Evolutionary conservation across 92 coral and sea anemone genomes (phyloP).

Genomic region (Ricordea florida): DNA sequence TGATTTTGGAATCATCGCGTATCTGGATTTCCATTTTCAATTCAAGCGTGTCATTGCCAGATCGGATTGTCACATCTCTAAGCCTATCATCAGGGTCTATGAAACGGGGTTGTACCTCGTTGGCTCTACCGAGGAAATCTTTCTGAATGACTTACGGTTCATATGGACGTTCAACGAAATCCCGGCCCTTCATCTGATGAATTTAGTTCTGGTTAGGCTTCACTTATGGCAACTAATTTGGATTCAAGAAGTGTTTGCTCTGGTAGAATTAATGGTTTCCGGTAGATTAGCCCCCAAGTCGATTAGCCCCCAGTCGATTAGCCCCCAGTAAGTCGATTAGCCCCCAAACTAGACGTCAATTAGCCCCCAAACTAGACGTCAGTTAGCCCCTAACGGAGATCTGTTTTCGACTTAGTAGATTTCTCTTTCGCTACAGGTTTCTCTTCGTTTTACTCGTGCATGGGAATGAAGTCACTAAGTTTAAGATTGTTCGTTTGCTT

Average conservation of each 20-base stretch:
- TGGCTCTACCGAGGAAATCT: background rate
- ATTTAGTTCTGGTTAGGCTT: background rate
- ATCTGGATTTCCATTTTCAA: background rate
- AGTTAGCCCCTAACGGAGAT: no score
- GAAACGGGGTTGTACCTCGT: background rate
- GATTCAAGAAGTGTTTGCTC: background rate
- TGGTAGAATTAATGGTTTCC: no score
- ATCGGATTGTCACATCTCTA: background rate
- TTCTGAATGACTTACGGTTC: background rate
- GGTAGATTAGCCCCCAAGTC: no score
- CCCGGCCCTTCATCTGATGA: conserved; percentile 8
- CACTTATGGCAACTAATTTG: background rate
- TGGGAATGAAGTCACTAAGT: no score
- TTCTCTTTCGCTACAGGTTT: no score
- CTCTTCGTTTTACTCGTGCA: no score
- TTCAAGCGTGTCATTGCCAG: background rate
- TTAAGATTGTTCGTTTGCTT: no score
- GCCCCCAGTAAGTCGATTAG: no score
- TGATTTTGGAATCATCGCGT: background rate
- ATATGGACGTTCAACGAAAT: conserved; percentile 20
- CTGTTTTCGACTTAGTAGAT: no score
- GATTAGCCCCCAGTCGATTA: no score
- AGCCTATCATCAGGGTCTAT: background rate
- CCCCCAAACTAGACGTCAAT: no score
- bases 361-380: no score